phyloP scores from a whole-genome alignment of 2,888 invertebrate genomes.

The Mesorhabditis spiculigera region DNA sequence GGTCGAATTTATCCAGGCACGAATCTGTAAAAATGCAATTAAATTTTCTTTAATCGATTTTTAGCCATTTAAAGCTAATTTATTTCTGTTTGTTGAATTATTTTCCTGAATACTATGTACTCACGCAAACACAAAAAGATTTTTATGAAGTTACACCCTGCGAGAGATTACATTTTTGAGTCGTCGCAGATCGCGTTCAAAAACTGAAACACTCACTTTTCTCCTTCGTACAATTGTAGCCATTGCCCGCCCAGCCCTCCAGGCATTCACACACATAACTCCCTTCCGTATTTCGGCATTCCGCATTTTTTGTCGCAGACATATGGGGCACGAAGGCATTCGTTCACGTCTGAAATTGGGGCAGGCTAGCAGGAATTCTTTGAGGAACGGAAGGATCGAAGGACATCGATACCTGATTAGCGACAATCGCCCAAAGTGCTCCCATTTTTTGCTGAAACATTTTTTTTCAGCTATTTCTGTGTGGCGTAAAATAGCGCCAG shows the following conservation, averaged over 20 bases:
- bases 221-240: slow-evolving; percentile 45
- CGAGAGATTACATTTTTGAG: neutral
- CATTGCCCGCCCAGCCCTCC: slow-evolving; percentile 51
- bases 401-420: neutral
- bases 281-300: slow-evolving; percentile 48
- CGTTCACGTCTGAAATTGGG: slow-evolving; percentile 46
- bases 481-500: no score
- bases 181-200: neutral
- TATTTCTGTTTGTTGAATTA: no score
- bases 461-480: no score
- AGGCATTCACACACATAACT: slow-evolving; percentile 49
- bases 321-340: slow-evolving; percentile 40
- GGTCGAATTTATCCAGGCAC: slow-evolving; percentile 51
- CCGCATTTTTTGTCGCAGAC: slow-evolving; percentile 48
- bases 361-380: neutral
- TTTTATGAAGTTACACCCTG: no score
- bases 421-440: no score
- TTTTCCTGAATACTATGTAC: no score
- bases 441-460: no score
- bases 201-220: slow-evolving; percentile 29
- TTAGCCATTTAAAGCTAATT: no score
- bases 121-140: no score
- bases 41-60: no score
- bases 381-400: neutral
- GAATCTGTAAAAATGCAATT: slow-evolving; percentile 28